A percentile compares a stretch with the other conserved stretches of the same genome.
Evolutionary conservation across 2,113 vertebrate species (phyloP).

Genomic region (Melierax canorus): DNA sequence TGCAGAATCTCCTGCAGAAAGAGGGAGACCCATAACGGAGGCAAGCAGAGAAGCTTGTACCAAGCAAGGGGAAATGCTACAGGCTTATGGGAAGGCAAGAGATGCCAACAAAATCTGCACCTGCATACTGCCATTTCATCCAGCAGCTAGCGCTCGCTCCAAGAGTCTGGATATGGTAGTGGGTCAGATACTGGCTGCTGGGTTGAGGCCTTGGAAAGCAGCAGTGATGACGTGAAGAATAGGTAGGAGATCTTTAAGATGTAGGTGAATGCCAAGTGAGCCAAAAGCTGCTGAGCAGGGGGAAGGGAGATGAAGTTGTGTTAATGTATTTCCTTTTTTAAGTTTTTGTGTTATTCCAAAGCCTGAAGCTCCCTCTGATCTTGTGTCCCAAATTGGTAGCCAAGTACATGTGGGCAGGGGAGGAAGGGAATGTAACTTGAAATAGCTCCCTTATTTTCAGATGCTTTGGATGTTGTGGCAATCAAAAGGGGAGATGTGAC

Average conservation of each 20-base stretch:
- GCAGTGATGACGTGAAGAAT: neutral
- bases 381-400: slow-evolving; percentile 2
- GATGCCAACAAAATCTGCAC: neutral
- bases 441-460: slow-evolving; percentile 49
- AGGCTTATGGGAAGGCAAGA: neutral
- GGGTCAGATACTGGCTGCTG: neutral
- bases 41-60: neutral
- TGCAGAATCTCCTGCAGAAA: neutral
- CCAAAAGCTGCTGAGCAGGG: neutral
- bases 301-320: neutral
- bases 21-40: fast-evolving
- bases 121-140: neutral
- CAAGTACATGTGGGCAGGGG: slow-evolving; percentile 35
- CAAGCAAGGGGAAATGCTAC: neutral
- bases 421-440: slow-evolving; percentile 32
- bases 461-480: neutral
- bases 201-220: neutral
- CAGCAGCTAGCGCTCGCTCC: neutral
- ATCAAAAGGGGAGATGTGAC: slow-evolving; percentile 8
- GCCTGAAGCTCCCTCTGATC: neutral
- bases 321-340: neutral
- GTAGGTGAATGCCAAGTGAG: neutral
- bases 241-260: neutral
- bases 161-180: neutral
- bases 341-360: slow-evolving; percentile 18